Percentiles rank a stretch among this genome's conserved stretches.
Evolutionary conservation across 2,797 vertebrate genomes (phyloP).

Genomic region (Myripristis jacobus): DNA sequence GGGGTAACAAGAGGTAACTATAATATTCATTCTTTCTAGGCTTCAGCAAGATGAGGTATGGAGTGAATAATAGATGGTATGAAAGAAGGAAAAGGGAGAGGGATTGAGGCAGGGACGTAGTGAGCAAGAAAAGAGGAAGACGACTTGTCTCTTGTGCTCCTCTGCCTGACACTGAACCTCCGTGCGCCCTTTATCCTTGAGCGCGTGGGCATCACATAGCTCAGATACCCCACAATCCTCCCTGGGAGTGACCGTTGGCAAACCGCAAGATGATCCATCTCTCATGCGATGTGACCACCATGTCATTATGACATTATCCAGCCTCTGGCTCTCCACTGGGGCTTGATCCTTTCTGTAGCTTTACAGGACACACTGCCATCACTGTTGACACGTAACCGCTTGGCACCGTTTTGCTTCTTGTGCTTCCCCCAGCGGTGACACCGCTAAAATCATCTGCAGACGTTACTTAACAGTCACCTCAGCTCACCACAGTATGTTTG

Average conservation of each 20-base stretch:
- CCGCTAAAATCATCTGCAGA: constrained; percentile 3
- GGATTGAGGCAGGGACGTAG: constrained; percentile 20
- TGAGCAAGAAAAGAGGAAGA: constrained; percentile 7
- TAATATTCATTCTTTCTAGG: constrained; percentile 15
- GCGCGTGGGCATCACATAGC: background rate
- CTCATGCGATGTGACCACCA: background rate
- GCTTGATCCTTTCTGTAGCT: constrained; percentile 24
- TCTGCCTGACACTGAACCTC: background rate
- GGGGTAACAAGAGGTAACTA: constrained; percentile 20
- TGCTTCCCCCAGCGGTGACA: background rate
- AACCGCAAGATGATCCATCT: constrained; percentile 8
- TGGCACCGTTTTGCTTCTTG: background rate
- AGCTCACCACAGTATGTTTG: constrained; percentile 6
- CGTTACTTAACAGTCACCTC: constrained; percentile 18
- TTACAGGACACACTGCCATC: background rate
- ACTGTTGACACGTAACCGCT: background rate
- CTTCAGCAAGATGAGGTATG: constrained; percentile 10
- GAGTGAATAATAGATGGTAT: constrained; percentile 7
- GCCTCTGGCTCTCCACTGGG: background rate
- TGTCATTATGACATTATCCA: constrained; percentile 7
- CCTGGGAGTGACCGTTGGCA: background rate
- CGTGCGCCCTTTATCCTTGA: background rate
- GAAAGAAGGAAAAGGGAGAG: constrained; percentile 8
- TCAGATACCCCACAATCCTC: constrained; percentile 2
- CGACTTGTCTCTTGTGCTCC: constrained; percentile 1